phyloP scores from a whole-genome alignment of 1,140 invertebrate species.

The Paramacrobiotus metropolitanus region DNA sequence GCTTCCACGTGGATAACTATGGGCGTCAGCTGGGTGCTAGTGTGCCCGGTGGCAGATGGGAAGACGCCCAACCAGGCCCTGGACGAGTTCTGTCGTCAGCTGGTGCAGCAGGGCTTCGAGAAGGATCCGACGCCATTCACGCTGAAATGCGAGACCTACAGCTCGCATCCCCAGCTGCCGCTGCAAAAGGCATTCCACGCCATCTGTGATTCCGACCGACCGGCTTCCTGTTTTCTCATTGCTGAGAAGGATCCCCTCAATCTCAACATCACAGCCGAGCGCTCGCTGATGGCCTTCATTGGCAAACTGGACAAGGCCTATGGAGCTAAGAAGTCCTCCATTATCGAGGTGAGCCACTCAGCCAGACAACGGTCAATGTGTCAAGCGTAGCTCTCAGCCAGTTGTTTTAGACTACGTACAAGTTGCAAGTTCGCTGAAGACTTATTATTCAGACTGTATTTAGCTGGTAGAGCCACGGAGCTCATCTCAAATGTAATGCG shows the following conservation, averaged over 20 bases:
- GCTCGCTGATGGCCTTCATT: background rate
- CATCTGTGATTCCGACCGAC: background rate
- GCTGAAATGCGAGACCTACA: background rate
- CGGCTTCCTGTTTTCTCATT: background rate
- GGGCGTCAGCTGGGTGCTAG: background rate
- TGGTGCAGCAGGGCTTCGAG: background rate
- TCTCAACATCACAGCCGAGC: background rate
- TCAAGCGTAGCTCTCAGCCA: no score
- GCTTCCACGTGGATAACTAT: background rate
- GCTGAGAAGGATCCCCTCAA: background rate
- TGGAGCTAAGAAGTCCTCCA: background rate
- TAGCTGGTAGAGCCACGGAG: no score
- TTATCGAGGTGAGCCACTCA: background rate
- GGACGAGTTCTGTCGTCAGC: background rate
- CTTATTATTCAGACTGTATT: no score
- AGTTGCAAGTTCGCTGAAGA: no score
- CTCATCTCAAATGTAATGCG: no score
- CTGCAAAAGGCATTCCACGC: background rate
- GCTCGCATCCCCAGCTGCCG: background rate
- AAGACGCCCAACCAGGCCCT: constrained; percentile 1
- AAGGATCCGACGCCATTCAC: background rate
- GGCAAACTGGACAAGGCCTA: background rate
- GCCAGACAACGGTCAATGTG: no score
- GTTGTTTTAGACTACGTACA: no score
- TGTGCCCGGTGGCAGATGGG: background rate